Conservation (phyloP, 2,797 vertebrate species). For the Trachops cirrhosus region DNA sequence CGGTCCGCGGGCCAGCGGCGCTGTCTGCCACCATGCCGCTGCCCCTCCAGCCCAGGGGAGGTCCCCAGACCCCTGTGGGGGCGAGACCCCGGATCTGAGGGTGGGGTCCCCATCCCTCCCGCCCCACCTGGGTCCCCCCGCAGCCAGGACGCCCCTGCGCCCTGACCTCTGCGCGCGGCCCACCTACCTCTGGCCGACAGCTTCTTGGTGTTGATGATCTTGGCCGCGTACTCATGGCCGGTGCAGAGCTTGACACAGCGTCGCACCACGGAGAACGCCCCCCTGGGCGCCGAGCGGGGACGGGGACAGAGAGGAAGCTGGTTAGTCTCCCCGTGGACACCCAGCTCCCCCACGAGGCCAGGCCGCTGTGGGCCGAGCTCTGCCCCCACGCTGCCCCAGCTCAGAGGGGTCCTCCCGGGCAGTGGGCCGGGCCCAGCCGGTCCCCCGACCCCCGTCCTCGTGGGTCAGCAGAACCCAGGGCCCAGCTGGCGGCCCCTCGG, state of each 20-base stretch:
- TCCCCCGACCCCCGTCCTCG: fast-evolving
- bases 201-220: slow-evolving; percentile 99
- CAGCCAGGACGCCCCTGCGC: background rate
- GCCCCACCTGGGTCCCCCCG: background rate
- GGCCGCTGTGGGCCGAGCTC: background rate
- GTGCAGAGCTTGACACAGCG: slow-evolving; percentile 97
- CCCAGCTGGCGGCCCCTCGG: background rate
- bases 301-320: slow-evolving; percentile 12
- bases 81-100: background rate
- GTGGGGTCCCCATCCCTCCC: no score
- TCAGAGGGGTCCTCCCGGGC: background rate
- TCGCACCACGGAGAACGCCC: slow-evolving; percentile 97
- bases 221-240: slow-evolving; percentile 95
- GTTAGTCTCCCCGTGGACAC: slow-evolving; percentile 30
- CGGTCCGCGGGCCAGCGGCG: background rate
- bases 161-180: fast-evolving
- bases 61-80: background rate
- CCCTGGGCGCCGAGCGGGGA: slow-evolving; percentile 82
- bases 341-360: background rate
- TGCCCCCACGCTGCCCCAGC: background rate
- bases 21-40: no score
- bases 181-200: slow-evolving; percentile 94
- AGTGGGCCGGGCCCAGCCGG: no score
- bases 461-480: background rate
- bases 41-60: background rate